A percentile compares a stretch with the other conserved stretches of the same genome.
Evolutionary conservation across 2,113 vertebrate genomes (phyloP).

Genomic region (Heptranchias perlo): DNA sequence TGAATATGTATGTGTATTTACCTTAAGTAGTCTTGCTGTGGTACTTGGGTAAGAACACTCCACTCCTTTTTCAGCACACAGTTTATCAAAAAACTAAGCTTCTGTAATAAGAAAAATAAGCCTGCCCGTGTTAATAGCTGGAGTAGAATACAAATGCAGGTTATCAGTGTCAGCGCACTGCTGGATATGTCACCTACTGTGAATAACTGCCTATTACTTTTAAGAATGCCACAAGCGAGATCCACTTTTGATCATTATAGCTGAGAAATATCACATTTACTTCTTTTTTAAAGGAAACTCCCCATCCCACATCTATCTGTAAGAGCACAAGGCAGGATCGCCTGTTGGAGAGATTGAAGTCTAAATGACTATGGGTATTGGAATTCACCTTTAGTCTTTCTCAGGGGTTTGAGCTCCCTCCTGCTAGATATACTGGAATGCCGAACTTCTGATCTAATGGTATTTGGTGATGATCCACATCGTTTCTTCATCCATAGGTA

Average conservation of each 20-base stretch:
- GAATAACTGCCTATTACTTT: neutral
- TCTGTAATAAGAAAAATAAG: neutral
- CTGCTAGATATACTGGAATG: neutral
- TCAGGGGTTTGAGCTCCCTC: neutral
- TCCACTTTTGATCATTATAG: neutral
- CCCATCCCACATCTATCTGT: neutral
- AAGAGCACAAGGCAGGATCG: neutral
- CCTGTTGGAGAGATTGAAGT: neutral
- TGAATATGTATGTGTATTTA: neutral
- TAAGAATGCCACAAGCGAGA: neutral
- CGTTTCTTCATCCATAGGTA: neutral
- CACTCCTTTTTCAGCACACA: slow-evolving; percentile 16
- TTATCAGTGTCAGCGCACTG: neutral
- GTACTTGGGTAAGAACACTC: neutral
- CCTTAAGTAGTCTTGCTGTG: neutral
- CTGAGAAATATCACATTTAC: neutral
- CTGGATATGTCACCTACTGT: neutral
- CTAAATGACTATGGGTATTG: neutral
- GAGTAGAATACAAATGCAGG: neutral
- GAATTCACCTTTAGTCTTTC: neutral
- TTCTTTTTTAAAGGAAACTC: neutral
- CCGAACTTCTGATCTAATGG: neutral
- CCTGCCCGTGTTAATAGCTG: neutral
- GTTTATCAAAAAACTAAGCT: neutral
- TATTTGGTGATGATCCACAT: neutral